Evolutionary conservation across 2,888 invertebrate species (phyloP).

Genomic region (Nezara viridula): DNA sequence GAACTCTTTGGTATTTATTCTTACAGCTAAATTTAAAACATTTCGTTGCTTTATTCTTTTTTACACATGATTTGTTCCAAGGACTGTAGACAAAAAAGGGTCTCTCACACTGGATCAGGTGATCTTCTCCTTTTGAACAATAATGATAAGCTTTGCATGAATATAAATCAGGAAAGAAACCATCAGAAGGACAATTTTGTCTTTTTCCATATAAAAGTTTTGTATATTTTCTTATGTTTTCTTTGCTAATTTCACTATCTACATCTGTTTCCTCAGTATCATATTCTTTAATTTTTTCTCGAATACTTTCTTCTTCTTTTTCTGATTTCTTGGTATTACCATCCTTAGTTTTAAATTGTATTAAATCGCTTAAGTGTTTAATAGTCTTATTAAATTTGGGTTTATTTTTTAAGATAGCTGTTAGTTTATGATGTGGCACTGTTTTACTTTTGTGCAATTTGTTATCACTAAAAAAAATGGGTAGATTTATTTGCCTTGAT

Average conservation of each 20-base stretch:
- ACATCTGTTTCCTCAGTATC: not conserved
- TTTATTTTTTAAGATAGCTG: not conserved
- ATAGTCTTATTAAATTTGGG: not conserved
- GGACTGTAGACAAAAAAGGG: not conserved
- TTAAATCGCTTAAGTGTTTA: not conserved
- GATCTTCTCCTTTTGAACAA: not conserved
- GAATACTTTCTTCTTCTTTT: not conserved
- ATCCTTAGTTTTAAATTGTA: not conserved
- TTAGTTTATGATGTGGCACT: not conserved
- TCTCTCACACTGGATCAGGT: not conserved
- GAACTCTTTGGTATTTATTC: not conserved
- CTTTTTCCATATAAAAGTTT: not conserved
- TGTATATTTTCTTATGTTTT: not conserved
- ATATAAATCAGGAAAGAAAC: constrained; percentile 54
- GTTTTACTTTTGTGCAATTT: not conserved
- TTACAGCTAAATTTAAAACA: constrained; percentile 39
- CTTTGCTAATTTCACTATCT: not conserved
- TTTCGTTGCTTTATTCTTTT: not conserved
- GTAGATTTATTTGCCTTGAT: not conserved
- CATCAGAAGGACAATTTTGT: constrained; percentile 51
- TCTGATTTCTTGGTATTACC: not conserved
- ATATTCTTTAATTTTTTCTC: not conserved
- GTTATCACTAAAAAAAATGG: not conserved
- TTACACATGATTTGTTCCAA: not conserved
- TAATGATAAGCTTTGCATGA: constrained; percentile 45